Evolutionary conservation across 2,797 vertebrate genomes (phyloP).

Genomic region (Hemibagrus guttatus): DNA sequence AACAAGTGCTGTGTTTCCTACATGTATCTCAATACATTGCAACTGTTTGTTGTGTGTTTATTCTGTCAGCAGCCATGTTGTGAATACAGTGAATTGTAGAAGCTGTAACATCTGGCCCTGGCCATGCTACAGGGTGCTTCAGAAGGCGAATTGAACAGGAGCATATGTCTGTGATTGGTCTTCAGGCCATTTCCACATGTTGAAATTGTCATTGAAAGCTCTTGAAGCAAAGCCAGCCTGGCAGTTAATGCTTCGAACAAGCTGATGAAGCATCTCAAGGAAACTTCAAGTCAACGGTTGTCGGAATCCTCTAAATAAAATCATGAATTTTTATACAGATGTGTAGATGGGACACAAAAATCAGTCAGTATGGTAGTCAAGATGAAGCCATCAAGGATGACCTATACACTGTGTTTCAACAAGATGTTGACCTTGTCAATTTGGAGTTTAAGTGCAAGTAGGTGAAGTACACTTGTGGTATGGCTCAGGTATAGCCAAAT

Average conservation of each 20-base stretch:
- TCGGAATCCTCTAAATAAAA: constrained; percentile 16
- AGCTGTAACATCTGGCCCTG: constrained; percentile 45
- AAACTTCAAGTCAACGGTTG: constrained; percentile 19
- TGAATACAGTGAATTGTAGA: neutral
- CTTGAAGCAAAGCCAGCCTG: constrained; percentile 9
- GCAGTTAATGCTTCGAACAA: constrained; percentile 20
- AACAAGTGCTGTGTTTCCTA: neutral
- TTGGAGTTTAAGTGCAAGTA: neutral
- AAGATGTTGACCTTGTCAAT: neutral
- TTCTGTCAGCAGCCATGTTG: constrained; percentile 4
- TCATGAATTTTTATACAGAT: neutral
- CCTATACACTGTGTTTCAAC: neutral
- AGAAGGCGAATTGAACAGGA: constrained; percentile 25
- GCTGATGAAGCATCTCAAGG: constrained; percentile 18
- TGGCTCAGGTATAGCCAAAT: neutral
- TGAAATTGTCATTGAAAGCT: constrained; percentile 23
- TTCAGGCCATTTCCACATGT: constrained; percentile 33
- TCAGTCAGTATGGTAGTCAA: too few species aligned
- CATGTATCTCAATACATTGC: neutral
- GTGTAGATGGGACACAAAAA: neutral
- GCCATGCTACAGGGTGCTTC: constrained; percentile 41
- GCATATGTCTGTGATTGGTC: constrained; percentile 38
- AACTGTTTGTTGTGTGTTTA: constrained; percentile 17
- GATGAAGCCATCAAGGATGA: neutral
- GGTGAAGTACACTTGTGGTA: neutral